Evolutionary conservation across 2,888 invertebrate species (phyloP), one percentile per base, ranked within the genome.

Genomic region (Euclidia mi): DNA sequence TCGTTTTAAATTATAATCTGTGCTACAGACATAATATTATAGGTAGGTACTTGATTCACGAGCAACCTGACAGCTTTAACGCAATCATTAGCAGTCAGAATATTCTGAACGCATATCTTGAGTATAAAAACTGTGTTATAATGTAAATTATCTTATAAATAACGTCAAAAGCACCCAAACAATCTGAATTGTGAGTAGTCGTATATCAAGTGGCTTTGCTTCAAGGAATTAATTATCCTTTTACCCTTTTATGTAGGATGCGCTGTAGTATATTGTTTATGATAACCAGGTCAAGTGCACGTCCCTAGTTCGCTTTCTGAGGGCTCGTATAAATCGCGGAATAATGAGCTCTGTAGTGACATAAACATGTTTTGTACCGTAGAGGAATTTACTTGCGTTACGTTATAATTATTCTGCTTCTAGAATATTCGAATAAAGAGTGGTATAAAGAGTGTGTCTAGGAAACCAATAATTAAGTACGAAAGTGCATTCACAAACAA

Each of bases 181-280:
- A 73, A 64, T 64, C 58, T 64, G 56, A 66, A 71, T 67, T 70
- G 71, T 70, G 64, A 73, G 72, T 65, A 65, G 71, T 77, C 78
- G 76, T 86, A 84, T 82, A 80, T 85, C 83, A 86, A 72, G 70
- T 76, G 76, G 79, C 74, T 76, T 71, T 78, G 70, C 76, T 82
- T 59, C 62, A 71, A 70, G 63, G 70, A 77, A 81, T 84, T 81
- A 82, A 84, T 84, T 83, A 79, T 79, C 69, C 75, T 71, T 61
- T 74, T 72, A 78, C 78, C 76, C 78, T 80, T 81, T 76, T 78
- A 62, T 60, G 53, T 37, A 64, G 64, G 74, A 69, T 68, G 72
- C 61, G 73, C 79, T 43, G 34, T 53, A 64, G 55, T 61, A 63
- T 71, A 69, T 69, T 73, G 74, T 74, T 76, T 66, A 66, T 62